phyloP scores from a whole-genome alignment of 2,113 vertebrate genomes.

The Steatornis caripensis region DNA sequence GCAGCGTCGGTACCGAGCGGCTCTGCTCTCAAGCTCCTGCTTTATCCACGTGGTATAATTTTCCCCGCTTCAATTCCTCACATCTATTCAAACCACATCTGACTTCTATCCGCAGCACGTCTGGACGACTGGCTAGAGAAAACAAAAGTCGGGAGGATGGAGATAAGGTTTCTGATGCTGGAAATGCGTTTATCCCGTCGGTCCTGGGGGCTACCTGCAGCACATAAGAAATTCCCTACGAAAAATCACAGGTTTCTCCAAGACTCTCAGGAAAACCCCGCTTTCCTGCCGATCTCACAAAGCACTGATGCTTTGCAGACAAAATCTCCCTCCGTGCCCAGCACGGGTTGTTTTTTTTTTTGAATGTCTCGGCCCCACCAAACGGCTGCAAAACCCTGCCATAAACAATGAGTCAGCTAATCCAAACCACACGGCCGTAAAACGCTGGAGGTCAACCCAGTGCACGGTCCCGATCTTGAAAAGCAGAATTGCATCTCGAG shows the following conservation, averaged over 20 bases:
- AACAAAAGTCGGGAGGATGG: neutral
- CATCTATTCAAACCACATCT: neutral
- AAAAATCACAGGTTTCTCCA: neutral
- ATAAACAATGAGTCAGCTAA: constrained; percentile 53
- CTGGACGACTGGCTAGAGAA: neutral
- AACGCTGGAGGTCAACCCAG: neutral
- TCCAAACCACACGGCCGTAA: neutral
- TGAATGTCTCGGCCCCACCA: neutral
- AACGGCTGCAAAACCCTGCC: neutral
- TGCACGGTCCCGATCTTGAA: constrained; percentile 4
- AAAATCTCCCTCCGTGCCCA: neutral
- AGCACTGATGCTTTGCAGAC: neutral
- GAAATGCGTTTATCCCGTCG: neutral
- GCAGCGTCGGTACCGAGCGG: fast-evolving
- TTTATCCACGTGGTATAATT: neutral
- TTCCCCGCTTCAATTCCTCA: neutral
- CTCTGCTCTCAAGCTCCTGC: neutral
- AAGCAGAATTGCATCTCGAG: neutral
- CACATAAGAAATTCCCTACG: neutral
- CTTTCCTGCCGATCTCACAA: neutral
- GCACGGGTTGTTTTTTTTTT: neutral
- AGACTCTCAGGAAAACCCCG: neutral
- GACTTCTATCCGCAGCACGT: neutral
- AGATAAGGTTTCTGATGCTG: neutral
- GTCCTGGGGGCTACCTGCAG: neutral